Evolutionary conservation across 2,797 vertebrate genomes (phyloP).

Genomic region (Diceros bicornis): DNA sequence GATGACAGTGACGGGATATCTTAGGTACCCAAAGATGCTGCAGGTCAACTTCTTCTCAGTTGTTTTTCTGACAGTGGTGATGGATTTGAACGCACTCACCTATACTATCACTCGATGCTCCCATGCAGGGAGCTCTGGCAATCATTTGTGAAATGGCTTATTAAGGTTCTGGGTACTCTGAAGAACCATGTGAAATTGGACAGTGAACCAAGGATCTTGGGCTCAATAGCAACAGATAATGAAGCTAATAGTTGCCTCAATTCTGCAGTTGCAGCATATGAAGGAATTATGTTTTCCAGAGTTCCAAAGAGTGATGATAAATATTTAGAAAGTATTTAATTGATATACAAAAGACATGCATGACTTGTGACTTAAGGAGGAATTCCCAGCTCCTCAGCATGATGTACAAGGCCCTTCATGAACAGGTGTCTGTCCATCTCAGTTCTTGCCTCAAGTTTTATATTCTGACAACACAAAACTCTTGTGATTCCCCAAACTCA

Average conservation of each 20-base stretch:
- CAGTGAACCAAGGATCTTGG: neutral
- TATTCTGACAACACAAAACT: neutral
- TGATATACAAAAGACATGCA: neutral
- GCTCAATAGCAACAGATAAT: neutral
- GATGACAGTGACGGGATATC: neutral
- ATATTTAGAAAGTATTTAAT: neutral
- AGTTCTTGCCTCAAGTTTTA: neutral
- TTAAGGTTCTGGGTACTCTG: neutral
- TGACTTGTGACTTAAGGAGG: neutral
- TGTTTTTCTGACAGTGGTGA: neutral
- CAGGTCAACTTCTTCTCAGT: neutral
- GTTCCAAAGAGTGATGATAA: neutral
- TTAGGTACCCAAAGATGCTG: neutral
- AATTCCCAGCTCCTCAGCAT: neutral
- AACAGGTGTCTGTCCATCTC: neutral
- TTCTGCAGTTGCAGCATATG: neutral
- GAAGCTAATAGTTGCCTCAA: neutral
- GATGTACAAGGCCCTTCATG: neutral
- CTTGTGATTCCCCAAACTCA: neutral
- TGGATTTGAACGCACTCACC: neutral
- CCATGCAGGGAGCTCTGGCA: neutral
- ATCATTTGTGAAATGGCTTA: neutral
- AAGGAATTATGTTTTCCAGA: neutral
- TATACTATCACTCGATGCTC: rapidly evolving
- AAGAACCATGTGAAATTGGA: neutral